Base-by-base conservation (phyloP, 2,113 vertebrate genomes). In the Campylomormyrus numenius region DNA sequence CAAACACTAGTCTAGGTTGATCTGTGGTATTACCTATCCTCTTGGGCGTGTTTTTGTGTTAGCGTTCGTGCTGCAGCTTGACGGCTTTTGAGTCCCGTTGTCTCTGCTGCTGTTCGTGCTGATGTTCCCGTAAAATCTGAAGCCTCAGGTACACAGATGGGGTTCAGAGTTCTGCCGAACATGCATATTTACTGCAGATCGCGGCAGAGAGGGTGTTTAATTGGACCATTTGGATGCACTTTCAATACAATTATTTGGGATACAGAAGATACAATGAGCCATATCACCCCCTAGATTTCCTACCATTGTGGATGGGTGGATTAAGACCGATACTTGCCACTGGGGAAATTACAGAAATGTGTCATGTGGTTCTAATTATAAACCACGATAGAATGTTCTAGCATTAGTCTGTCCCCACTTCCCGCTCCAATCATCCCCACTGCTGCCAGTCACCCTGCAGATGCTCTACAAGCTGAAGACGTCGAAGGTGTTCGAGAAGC, bases 381-480 rank as follows among this genome's bases (percentile, higher is more conserved):
- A 49, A 53, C n/a, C 49, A 7, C 1, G 50, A 53, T 53, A 52
- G n/a, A 87, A 53, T 87, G 85, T 27, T 21, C 85, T 87, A 48
- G 50, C 48, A 2, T 21, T 53, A 35, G n/a, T 21, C 0, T 35
- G 48, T 52, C 13, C 27, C 17, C 50, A 3, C 85, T 53, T 53
- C 31, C 88, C 9, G 52, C 24, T 46, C 10, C 35, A 24, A 11
- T 13, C 77, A 24, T 9, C 74, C 21, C 31, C 52, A 56, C 24
- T 48, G 52, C 35, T 21, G 53, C 77, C 93, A 99, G 98, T 98
- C 94, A 99, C 98, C 88, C 95, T 99, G 39, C 98, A 99, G 96
- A 98, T 99, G 97, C 94, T 99, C 89, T 99, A 99, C 94, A 99
- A 99, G 94, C 92, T 99, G 93, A 99, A 99, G 95, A 99, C 97